These are phyloP conservation scores for Scaptomyza caliginosa DNA, from an alignment of 2,888 invertebrate species.

Conservation along the genomic window DNA sequence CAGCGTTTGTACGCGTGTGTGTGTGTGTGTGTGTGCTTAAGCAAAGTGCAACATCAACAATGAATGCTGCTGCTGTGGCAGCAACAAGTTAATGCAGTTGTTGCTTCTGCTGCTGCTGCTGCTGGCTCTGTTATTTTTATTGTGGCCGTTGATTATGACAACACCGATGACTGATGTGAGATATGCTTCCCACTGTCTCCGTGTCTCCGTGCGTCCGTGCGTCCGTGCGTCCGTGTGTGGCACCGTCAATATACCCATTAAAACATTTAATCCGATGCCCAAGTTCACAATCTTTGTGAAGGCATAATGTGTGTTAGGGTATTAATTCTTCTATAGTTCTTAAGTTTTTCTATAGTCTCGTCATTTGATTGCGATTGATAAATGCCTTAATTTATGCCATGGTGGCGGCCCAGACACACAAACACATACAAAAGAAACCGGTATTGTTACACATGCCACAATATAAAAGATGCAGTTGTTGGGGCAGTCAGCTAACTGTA, in stretches of 20 bases:
- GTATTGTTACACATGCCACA: slow-evolving; percentile 33
- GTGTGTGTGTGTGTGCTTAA: slow-evolving; percentile 41
- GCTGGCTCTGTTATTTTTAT: slow-evolving; percentile 32
- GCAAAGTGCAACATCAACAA: slow-evolving; percentile 65
- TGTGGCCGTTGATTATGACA: slow-evolving; percentile 73
- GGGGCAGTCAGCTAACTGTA: slow-evolving; percentile 1
- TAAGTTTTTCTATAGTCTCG: slow-evolving; percentile 1
- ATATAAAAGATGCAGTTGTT: slow-evolving; percentile 15
- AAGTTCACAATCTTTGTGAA: slow-evolving; percentile 56
- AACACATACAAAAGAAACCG: slow-evolving; percentile 31
- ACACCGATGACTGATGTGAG: slow-evolving; percentile 65
- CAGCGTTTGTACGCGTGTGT: slow-evolving; percentile 10
- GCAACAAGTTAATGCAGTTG: slow-evolving; percentile 64
- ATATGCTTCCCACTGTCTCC: background rate
- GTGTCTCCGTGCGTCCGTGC: slow-evolving; percentile 1
- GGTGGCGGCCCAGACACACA: slow-evolving; percentile 26
- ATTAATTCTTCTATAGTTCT: background rate
- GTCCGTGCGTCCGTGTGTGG: slow-evolving; percentile 9
- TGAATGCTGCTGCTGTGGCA: slow-evolving; percentile 29
- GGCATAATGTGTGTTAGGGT: background rate
- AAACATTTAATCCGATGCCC: slow-evolving; percentile 49
- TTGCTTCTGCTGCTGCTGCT: slow-evolving; percentile 19
- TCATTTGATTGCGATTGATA: slow-evolving; percentile 8
- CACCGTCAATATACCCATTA: slow-evolving; percentile 52
- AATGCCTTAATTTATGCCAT: slow-evolving; percentile 27